Evolutionary conservation across 1,140 invertebrate species (phyloP), one percentile per base, ranked within the genome.

Genomic region (Venustaconcha ellipsiformis): DNA sequence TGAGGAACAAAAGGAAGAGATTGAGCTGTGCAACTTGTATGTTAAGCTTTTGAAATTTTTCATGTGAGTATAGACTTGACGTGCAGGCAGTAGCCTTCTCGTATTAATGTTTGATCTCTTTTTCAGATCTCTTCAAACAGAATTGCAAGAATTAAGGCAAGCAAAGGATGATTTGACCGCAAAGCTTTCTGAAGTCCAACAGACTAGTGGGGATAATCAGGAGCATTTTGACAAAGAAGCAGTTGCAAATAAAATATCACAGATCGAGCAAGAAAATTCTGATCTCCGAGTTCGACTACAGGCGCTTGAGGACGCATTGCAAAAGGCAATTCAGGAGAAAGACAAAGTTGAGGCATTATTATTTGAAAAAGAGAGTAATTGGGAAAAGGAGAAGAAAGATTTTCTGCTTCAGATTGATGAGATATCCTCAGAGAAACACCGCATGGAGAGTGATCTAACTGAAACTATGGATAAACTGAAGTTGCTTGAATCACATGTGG

Each of bases 231-330:
- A 37, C 37, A 66, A 59, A 56, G 62, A 76, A 71, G 67, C 69
- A 60, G 67, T 62, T 66, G 68, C 69, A 37, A 67, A 60, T 66
- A 66, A 70, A 66, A 70, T 76, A 60, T 68, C 67, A 13, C 69
- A 76, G 62, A 17, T 76, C 13, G 69, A 76, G 59, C 69, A 68
- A 30, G 67, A 70, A 48, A 76, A 76, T 76, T 68, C 70, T 37
- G 74, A 76, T 56, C 30, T 76, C 57, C 57, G 63, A 15, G 74
- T 70, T 48, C 66, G 63, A 23, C 56, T 76, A 2, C 67, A 67
- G n/a, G 74, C 72, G 67, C 71, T 70, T 14, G 57, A 56, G 14
- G 69, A 71, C 23, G 26, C 71, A 6, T 55, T 76, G 13, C 37
- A 70, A 60, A 76, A 64, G 37, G 71, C 69, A 23, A 66, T 71